Conservation (phyloP, 2,888 invertebrate genomes). For the Allophyes oxyacanthae region DNA sequence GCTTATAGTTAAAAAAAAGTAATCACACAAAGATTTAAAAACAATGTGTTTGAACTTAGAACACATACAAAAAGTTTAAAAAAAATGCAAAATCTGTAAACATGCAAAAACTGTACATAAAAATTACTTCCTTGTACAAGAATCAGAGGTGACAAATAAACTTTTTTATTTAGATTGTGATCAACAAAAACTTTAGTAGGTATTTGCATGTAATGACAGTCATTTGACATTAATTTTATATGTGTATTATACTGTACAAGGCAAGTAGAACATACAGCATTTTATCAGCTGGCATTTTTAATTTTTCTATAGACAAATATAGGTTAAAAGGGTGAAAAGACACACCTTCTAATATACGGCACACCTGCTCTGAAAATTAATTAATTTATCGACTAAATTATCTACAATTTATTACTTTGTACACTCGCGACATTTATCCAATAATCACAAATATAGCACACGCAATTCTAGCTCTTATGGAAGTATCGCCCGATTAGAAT, state of each 20-base stretch:
- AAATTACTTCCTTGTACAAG: constrained; percentile 18
- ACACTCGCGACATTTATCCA: constrained; percentile 39
- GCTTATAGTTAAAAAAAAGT: too few relatives aligned
- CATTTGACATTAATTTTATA: constrained; percentile 15
- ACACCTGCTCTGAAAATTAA: constrained; percentile 41
- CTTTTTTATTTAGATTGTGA: constrained; percentile 3
- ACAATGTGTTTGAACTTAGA: neutral
- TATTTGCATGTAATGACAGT: too few relatives aligned
- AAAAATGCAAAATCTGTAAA: too few relatives aligned
- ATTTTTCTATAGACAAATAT: constrained; percentile 30
- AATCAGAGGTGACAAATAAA: neutral
- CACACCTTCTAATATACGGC: constrained; percentile 43
- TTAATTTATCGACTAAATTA: constrained; percentile 41
- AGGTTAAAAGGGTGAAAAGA: constrained; percentile 21
- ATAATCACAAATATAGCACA: constrained; percentile 30
- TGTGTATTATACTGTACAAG: constrained; percentile 4
- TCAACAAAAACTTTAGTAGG: constrained; percentile 17
- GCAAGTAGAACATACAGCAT: constrained; percentile 23
- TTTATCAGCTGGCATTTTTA: constrained; percentile 28
- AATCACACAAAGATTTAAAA: too few relatives aligned
- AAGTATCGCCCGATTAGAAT: constrained; percentile 42
- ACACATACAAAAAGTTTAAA: constrained; percentile 7
- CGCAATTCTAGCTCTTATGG: constrained; percentile 46
- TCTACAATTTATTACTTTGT: constrained; percentile 29
- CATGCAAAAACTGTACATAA: constrained; percentile 11